Evolutionary conservation across 2,888 invertebrate genomes (phyloP), one percentile per base, ranked within the genome.

Genomic region (Drosophila diplacantha): DNA sequence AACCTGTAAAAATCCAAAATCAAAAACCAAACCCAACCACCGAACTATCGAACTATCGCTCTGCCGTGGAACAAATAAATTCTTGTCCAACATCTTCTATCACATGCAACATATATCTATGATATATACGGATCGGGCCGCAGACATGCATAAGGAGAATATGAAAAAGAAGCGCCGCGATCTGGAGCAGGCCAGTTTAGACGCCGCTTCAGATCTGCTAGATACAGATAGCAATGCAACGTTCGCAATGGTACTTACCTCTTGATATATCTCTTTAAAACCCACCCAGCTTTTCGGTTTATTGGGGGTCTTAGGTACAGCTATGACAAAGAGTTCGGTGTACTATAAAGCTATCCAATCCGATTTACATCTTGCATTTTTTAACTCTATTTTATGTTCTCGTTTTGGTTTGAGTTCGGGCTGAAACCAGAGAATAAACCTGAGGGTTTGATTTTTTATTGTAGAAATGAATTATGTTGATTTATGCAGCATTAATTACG

Each of bases 161-260:
- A 93, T 96, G 92, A 95, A 96, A 91, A 95, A 95, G 89, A 94
- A 95, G 88, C 91, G 94, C 82, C 91, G 94, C 71, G 96, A 96
- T 89, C 91, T 95, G 90, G 96, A 96, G 89, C 94, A 95, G 75
- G 93, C 94, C 46, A 94, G 94, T 74, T 91, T 96, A 90, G 96
- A 96, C 85, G 95, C 95, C 39, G 92, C 95, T 46, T 94, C 95
- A 38, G 96, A 96, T 87, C 91, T 95, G 71, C 90, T 96, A 85
- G 96, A 96, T 85, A 93, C 94, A 31, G 96, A 96, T 88, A 95
- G 95, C 88, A 93, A 95, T 85, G 93, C 95, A 62, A 95, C 95
- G 68, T 96, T 96, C 88, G 95, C 95, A 86, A 96, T 97, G 96
- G 96, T 96, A 93, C 85, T 85, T 85, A 84, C 74, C 73, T 74